Evolutionary conservation across 92 coral and sea anemone genomes (phyloP).

Genomic region (Phenganax stokvisi): DNA sequence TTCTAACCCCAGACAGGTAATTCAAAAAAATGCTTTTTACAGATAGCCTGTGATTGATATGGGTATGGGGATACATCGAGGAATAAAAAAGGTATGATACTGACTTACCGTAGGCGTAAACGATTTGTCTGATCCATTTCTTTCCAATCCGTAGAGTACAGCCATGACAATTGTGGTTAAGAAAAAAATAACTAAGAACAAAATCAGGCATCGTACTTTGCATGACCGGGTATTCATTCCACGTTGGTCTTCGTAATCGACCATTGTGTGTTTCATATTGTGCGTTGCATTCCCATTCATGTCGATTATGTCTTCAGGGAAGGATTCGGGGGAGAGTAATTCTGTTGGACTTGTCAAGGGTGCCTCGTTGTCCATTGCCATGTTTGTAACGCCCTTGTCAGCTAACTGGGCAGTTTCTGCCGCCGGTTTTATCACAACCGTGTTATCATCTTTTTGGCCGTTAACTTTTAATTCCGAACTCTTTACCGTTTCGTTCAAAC

Average conservation of each 20-base stretch:
- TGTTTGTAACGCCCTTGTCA: slow-evolving; percentile 25
- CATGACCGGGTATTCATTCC: neutral
- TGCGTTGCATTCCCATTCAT: slow-evolving; percentile 32
- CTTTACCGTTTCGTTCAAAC: slow-evolving; percentile 3
- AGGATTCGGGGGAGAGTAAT: slow-evolving; percentile 26
- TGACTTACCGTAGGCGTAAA: neutral
- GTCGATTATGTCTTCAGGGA: slow-evolving; percentile 29
- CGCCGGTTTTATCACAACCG: neutral
- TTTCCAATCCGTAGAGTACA: slow-evolving; percentile 74
- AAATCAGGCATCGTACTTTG: slow-evolving; percentile 1
- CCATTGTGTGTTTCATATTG: neutral
- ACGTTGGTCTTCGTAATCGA: neutral
- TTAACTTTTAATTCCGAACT: neutral
- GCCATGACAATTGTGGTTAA: slow-evolving; percentile 70
- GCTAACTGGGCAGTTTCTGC: slow-evolving; percentile 13
- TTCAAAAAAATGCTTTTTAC: too few species aligned
- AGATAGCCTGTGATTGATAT: too few species aligned
- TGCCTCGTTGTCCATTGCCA: slow-evolving; percentile 19
- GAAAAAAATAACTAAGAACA: slow-evolving; percentile 57
- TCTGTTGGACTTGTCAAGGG: slow-evolving; percentile 38
- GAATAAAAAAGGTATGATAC: neutral
- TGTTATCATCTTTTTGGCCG: neutral
- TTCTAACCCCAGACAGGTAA: too few species aligned
- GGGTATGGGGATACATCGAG: too few species aligned
- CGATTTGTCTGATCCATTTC: slow-evolving; percentile 8